Conservation (phyloP, 1,140 invertebrate genomes). For the Drosophila setifemur region DNA sequence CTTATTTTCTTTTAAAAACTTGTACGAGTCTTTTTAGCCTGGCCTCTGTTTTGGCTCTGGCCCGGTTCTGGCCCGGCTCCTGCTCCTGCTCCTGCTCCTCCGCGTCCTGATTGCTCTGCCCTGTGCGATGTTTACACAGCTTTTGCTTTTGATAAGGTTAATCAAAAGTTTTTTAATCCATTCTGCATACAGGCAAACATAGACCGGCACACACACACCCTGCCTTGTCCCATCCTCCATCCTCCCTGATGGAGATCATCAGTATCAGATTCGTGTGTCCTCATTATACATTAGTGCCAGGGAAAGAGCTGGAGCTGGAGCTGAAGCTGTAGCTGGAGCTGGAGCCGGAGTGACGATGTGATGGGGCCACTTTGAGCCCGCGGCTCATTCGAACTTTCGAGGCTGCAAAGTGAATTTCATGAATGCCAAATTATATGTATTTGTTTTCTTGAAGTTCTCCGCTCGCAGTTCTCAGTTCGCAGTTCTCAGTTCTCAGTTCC, state of each 20-base stretch:
- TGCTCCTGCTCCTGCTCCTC: neutral
- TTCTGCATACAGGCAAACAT: conserved; percentile 78
- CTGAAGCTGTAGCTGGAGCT: neutral
- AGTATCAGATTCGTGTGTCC: conserved; percentile 72
- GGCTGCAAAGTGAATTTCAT: conserved; percentile 75
- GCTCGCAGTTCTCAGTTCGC: too few relatives aligned
- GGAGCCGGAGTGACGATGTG: neutral
- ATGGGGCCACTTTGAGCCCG: conserved; percentile 56
- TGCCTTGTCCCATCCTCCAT: neutral
- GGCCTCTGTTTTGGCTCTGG: neutral
- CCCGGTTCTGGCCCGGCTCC: neutral
- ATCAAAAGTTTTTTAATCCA: conserved; percentile 82
- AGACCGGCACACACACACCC: conserved; percentile 37
- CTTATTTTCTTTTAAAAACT: conserved; percentile 81
- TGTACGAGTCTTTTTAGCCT: conserved; percentile 69
- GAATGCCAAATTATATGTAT: conserved; percentile 79
- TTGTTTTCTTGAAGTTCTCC: conserved; percentile 58
- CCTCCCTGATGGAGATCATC: conserved; percentile 28
- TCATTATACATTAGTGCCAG: conserved; percentile 65
- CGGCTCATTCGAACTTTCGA: conserved; percentile 63
- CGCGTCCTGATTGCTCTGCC: conserved; percentile 62
- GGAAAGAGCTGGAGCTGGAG: neutral
- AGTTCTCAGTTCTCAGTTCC: too few relatives aligned
- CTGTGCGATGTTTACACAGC: conserved; percentile 73
- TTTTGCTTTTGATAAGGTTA: conserved; percentile 82